phyloP scores from a whole-genome alignment of 2,113 vertebrate genomes.

The Chaetura pelagica region DNA sequence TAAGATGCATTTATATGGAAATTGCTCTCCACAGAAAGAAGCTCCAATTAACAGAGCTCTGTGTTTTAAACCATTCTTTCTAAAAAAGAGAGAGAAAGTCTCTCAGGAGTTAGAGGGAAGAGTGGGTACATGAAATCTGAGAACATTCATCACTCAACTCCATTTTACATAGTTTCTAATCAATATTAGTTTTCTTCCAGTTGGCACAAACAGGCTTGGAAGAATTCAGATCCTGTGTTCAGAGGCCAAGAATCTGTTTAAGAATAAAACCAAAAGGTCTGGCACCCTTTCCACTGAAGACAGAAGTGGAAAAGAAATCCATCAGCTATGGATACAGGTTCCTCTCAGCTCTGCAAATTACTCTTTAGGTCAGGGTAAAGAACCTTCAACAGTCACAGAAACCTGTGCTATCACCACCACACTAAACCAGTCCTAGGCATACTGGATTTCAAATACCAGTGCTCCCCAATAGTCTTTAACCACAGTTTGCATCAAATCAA shows the following conservation, averaged over 20 bases:
- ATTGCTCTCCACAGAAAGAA: neutral
- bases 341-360: neutral
- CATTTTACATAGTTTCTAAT: neutral
- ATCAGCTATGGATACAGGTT: neutral
- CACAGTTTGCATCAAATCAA: neutral
- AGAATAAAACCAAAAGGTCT: neutral
- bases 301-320: neutral
- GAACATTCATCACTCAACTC: neutral
- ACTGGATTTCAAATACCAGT: neutral
- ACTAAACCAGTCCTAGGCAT: neutral
- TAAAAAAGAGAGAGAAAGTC: neutral
- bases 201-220: neutral
- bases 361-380: neutral
- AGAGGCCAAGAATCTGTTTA: neutral
- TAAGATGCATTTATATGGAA: neutral
- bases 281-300: neutral
- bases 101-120: neutral
- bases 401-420: neutral
- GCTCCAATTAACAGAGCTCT: neutral
- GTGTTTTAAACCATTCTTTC: neutral
- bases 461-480: neutral
- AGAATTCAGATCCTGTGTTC: neutral
- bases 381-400: neutral
- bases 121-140: neutral
- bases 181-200: neutral